phyloP scores from a whole-genome alignment of 2,113 vertebrate genomes.

The Heterotis niloticus region DNA sequence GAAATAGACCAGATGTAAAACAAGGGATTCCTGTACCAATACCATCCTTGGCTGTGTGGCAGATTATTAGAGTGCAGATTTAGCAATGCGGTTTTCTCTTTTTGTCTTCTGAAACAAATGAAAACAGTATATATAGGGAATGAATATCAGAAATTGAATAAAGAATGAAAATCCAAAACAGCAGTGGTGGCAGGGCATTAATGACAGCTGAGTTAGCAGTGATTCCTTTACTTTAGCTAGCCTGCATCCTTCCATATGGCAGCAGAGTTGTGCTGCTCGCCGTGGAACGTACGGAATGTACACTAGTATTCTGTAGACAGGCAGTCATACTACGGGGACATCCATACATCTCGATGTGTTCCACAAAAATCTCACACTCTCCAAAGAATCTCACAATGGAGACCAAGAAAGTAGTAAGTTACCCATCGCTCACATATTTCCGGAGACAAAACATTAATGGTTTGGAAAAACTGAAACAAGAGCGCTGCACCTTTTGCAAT shows the following conservation, averaged over 20 bases:
- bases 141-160: background rate
- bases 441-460: background rate
- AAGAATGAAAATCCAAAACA: no score
- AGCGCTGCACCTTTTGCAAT: background rate
- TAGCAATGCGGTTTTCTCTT: no score
- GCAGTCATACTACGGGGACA: background rate
- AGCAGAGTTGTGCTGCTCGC: background rate
- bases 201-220: background rate
- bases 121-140: background rate
- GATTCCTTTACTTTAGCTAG: background rate
- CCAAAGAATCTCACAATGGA: background rate
- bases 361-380: background rate
- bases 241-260: background rate
- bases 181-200: no score
- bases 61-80: no score
- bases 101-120: no score
- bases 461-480: background rate
- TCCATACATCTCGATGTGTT: background rate
- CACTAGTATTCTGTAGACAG: no score
- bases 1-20: no score
- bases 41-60: no score
- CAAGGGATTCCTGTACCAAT: no score
- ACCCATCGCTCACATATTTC: background rate
- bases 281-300: no score
- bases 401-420: background rate